A percentile compares a stretch with the other conserved stretches of the same genome.
These are phyloP conservation scores for Apostichopus japonicus DNA, from an alignment of 35 echinoderm and acorn worm species.

Conservation along the genomic window DNA sequence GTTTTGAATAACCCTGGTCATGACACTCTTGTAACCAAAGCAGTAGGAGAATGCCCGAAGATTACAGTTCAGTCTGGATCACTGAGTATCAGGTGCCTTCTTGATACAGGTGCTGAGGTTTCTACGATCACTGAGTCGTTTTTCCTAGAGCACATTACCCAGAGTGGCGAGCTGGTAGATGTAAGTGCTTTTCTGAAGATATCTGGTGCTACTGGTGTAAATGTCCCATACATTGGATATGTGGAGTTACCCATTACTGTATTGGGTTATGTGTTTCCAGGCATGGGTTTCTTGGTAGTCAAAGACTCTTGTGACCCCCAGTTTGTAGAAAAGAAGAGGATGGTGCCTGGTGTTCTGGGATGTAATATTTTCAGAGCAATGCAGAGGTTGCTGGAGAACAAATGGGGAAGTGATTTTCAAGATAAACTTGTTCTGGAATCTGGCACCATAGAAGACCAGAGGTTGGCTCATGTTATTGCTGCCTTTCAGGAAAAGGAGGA, in stretches of 20 bases:
- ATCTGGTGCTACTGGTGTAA: neutral
- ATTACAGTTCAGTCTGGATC: neutral
- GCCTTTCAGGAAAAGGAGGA: too few relatives aligned
- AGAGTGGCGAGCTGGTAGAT: constrained; percentile 15
- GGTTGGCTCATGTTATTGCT: too few relatives aligned
- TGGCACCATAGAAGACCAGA: neutral
- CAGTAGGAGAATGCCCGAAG: constrained; percentile 59
- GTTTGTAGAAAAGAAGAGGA: neutral
- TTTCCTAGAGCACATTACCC: neutral
- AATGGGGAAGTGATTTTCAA: neutral
- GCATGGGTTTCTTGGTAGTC: constrained; percentile 33
- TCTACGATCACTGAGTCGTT: constrained; percentile 63
- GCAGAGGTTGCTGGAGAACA: neutral
- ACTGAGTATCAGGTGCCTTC: constrained; percentile 33
- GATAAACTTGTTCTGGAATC: neutral
- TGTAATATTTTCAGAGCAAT: neutral
- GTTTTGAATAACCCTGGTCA: neutral
- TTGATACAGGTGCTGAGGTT: constrained; percentile 65
- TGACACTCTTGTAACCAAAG: neutral
- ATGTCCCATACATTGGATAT: constrained; percentile 27
- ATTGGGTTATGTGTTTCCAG: neutral
- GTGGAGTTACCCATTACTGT: constrained; percentile 11
- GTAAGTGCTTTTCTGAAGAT: constrained; percentile 38
- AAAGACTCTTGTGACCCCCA: constrained; percentile 14
- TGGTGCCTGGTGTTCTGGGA: neutral